Conservation (phyloP, 2,797 vertebrate species). For the Thunnus albacares region DNA sequence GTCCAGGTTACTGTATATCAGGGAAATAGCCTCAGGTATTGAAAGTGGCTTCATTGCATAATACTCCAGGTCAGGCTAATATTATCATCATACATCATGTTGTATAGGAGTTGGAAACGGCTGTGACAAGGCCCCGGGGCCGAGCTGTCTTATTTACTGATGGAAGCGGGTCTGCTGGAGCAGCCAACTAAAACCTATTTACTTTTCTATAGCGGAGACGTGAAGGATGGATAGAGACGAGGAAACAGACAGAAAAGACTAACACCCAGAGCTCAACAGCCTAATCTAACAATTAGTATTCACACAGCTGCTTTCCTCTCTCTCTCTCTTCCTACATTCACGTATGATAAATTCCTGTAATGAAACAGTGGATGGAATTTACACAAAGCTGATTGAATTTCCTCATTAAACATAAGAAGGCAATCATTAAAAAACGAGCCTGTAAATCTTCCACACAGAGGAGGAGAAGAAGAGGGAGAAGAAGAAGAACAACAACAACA, state of each 20-base stretch:
- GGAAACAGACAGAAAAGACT: conserved; percentile 5
- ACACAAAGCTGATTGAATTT: conserved; percentile 76
- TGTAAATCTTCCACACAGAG: conserved; percentile 28
- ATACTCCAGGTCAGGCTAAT: conserved; percentile 51
- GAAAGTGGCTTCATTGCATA: conserved; percentile 35
- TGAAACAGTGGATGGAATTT: conserved; percentile 70
- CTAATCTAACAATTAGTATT: conserved; percentile 70
- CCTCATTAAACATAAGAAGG: conserved; percentile 64
- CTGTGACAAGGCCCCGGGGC: conserved; percentile 52
- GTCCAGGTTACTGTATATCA: conserved; percentile 1
- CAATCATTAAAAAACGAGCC: conserved; percentile 57
- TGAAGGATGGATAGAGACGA: conserved; percentile 18
- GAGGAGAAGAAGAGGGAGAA: too few species aligned
- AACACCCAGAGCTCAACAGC: conserved; percentile 24
- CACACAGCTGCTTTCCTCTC: conserved; percentile 40
- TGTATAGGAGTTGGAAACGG: conserved; percentile 47
- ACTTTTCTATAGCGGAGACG: conserved; percentile 42
- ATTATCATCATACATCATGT: conserved; percentile 57
- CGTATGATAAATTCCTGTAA: conserved; percentile 59
- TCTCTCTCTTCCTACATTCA: conserved; percentile 40
- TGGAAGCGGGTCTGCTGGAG: conserved; percentile 53
- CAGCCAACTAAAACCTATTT: conserved; percentile 63
- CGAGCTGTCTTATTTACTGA: conserved; percentile 67
- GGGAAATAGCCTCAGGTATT: conserved; percentile 28
- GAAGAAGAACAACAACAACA: too few species aligned